These are phyloP conservation scores for Schrankia costaestrigalis DNA, from an alignment of 2,888 invertebrate species.

Conservation along the genomic window DNA sequence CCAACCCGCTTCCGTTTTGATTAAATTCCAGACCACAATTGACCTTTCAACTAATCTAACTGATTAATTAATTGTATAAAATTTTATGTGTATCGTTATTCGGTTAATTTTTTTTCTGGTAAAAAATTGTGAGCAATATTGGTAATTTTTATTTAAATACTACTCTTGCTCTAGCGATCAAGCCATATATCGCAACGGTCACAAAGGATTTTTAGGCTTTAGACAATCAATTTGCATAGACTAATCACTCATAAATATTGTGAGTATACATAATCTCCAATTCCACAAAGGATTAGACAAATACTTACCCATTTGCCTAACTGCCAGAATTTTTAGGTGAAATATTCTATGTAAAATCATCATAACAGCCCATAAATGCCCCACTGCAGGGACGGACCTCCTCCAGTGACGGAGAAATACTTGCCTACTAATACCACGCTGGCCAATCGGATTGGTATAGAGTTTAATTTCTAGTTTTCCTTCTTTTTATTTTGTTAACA, in stretches of 20 bases:
- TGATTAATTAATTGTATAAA: slow-evolving; percentile 16
- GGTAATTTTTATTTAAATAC: not conserved
- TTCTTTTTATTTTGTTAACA: no score
- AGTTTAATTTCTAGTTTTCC: no score
- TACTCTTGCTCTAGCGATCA: not conserved
- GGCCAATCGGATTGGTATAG: no score
- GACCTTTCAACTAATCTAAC: slow-evolving; percentile 22
- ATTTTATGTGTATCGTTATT: slow-evolving; percentile 1
- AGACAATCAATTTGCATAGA: no score
- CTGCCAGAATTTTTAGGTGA: no score
- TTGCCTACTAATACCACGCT: not conserved
- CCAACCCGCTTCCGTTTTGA: slow-evolving; percentile 16
- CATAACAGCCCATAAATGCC: no score
- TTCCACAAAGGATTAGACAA: not conserved
- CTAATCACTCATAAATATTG: no score
- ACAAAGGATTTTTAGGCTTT: no score
- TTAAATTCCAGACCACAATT: slow-evolving; percentile 24
- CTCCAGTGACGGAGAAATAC: no score
- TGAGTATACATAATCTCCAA: not conserved
- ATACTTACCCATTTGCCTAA: not conserved
- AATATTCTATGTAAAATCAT: no score
- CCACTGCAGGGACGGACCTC: no score
- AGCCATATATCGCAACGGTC: no score
- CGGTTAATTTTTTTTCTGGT: not conserved
- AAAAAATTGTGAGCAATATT: not conserved